Evolutionary conservation across 2,797 vertebrate species (phyloP).

Genomic region (Orestias chungarensis): DNA sequence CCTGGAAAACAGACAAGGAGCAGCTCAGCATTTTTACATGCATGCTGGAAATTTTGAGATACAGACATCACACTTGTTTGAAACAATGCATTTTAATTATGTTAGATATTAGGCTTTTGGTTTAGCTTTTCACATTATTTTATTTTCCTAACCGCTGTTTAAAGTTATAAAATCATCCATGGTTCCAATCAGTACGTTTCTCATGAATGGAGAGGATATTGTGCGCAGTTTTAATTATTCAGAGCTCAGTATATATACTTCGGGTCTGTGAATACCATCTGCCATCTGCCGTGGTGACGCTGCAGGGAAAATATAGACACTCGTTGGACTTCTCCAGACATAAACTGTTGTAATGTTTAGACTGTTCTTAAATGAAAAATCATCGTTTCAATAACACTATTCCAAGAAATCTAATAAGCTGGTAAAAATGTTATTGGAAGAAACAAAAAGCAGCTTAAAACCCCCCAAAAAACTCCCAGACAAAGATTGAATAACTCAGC

Average conservation of each 20-base stretch:
- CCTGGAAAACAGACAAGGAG: constrained; percentile 10
- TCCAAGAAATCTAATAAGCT: neutral
- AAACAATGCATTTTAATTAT: constrained; percentile 34
- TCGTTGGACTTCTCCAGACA: neutral
- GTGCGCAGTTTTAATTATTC: neutral
- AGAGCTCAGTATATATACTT: neutral
- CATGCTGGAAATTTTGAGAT: constrained; percentile 41
- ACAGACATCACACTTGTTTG: constrained; percentile 31
- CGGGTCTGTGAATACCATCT: too few species aligned
- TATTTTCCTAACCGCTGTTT: too few species aligned
- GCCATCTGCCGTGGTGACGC: neutral
- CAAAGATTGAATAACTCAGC: neutral
- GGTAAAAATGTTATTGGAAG: neutral
- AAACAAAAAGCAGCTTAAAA: neutral
- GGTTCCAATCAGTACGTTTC: neutral
- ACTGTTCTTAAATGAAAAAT: neutral
- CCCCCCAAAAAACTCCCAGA: neutral
- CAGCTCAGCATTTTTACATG: constrained; percentile 11
- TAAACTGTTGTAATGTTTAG: neutral
- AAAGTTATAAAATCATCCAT: neutral
- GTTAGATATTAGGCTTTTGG: neutral
- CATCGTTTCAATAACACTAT: neutral
- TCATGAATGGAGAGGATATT: neutral
- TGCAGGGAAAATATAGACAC: neutral
- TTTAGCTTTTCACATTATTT: neutral